These are phyloP conservation scores for Cyrtodaria siliqua DNA, from an alignment of 2,888 invertebrate species.

Conservation along the genomic window DNA sequence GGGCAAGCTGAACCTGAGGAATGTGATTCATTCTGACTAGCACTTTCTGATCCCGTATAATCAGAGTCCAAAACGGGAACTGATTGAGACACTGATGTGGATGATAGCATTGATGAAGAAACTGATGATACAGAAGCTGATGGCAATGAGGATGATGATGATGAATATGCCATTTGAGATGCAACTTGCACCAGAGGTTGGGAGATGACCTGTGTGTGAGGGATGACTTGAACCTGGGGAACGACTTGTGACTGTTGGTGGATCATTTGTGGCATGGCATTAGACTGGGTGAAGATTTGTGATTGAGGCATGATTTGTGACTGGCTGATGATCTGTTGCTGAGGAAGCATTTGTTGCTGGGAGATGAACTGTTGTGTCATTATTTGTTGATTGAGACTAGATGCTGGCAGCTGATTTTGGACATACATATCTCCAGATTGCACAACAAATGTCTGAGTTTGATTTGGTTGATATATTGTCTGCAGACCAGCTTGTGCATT, in stretches of 20 bases:
- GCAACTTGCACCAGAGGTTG: conserved; percentile 49
- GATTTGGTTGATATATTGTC: conserved; percentile 43
- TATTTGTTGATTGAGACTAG: conserved; percentile 48
- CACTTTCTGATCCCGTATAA: conserved; percentile 27
- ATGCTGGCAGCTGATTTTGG: conserved; percentile 44
- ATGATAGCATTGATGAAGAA: conserved; percentile 30
- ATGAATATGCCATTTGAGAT: conserved; percentile 46
- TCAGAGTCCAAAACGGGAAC: no score
- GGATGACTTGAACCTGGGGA: conserved; percentile 28
- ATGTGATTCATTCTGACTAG: conserved; percentile 54
- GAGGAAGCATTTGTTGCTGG: conserved; percentile 34
- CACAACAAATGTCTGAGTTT: conserved; percentile 59
- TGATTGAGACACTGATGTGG: background rate
- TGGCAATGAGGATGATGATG: conserved; percentile 27
- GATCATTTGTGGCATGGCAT: conserved; percentile 33
- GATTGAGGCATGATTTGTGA: background rate
- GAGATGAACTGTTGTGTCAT: conserved; percentile 45
- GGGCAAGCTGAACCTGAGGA: conserved; percentile 36
- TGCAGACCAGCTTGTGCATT: conserved; percentile 39
- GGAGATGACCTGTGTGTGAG: conserved; percentile 8
- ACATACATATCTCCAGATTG: conserved; percentile 51
- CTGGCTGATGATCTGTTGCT: conserved; percentile 34
- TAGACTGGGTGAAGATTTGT: conserved; percentile 36
- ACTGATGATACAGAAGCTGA: conserved; percentile 49
- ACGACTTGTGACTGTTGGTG: conserved; percentile 48